Evolutionary conservation across 2,113 vertebrate species (phyloP), one percentile per base, ranked within the genome.

Genomic region (Hippotragus niger): DNA sequence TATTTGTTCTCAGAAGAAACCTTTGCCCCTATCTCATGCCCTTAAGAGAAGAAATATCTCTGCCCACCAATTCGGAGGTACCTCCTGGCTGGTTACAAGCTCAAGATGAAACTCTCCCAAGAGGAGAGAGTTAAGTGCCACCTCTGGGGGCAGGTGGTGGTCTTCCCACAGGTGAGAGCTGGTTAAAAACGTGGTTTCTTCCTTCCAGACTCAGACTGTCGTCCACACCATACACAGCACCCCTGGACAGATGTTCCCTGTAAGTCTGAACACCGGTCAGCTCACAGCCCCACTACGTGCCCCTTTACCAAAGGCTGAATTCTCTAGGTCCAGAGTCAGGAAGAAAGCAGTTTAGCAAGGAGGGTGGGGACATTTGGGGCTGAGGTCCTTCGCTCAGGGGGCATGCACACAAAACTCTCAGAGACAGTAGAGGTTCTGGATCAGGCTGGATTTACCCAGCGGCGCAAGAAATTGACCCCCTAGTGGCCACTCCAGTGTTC

Each of bases 251-350:
- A 58, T 55, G 95, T 91, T 88, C 45, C 55, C 43, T 16, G 97
- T 98, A 97, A 94, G 98, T 97, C 71, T 94, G 47, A 52, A 88
- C 15, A 5, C n/a, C 43, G 27, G 14, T 19, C 53, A 57, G 3
- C 55, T 95, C 81, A 64, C 47, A 58, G 21, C 19, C 17, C 15
- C 74, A 17, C 31, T 2, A 1, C 5, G 0, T 40, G 36, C 62
- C 50, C 17, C 21, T 57, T 89, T n/a, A 55, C 64, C 58, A 52
- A 15, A 17, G 60, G 27, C 50, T 64, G 78, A 85, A n/a, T 58
- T 90, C 33, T 19, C 31, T n/a, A 27, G 31, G 52, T 33, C 2
- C 50, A 55, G 53, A 52, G 21, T 7, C 10, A 7, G 90, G 64
- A 80, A 29, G 17, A 62, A 57, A 89, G 53, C 10, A 0, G 33